These are phyloP conservation scores for Pangasius sanitwongsei DNA, from an alignment of 2,797 vertebrate genomes.

Conservation along the genomic window DNA sequence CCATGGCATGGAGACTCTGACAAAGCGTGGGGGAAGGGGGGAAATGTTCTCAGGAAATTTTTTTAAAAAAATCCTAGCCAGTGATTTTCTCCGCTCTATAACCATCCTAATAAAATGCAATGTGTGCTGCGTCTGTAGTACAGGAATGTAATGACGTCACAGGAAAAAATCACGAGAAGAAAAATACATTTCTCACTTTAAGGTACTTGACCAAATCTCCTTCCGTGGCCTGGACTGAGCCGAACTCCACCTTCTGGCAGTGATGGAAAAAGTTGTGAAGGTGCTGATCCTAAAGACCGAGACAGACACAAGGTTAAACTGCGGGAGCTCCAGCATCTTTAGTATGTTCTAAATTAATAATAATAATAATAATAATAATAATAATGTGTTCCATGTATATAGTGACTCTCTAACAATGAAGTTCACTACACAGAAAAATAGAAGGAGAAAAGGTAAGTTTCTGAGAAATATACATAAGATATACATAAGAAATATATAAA, in stretches of 20 bases:
- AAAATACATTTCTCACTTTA: constrained; percentile 79
- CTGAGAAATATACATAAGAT: too few species aligned
- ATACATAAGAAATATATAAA: too few species aligned
- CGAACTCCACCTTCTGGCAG: constrained; percentile 87
- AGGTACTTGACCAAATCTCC: constrained; percentile 95
- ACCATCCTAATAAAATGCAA: not conserved
- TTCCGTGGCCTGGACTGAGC: constrained; percentile 82
- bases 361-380: not conserved
- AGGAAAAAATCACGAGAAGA: not conserved
- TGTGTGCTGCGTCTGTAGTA: too few species aligned
- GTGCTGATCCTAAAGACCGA: constrained; percentile 86
- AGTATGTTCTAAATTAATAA: not conserved
- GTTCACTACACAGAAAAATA: not conserved
- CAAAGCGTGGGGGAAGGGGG: constrained; percentile 11
- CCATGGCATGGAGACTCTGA: constrained; percentile 96
- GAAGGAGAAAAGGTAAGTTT: not conserved
- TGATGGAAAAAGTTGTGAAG: constrained; percentile 98
- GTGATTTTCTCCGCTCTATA: not conserved
- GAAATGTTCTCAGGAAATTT: not conserved
- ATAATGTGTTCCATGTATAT: not conserved
- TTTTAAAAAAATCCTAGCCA: not conserved
- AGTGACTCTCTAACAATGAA: not conserved
- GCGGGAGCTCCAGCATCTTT: not conserved
- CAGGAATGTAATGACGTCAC: not conserved
- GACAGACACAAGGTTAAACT: constrained; percentile 8